Base-by-base conservation (phyloP, 1,140 invertebrate species). In the Tetraneura akinire region DNA sequence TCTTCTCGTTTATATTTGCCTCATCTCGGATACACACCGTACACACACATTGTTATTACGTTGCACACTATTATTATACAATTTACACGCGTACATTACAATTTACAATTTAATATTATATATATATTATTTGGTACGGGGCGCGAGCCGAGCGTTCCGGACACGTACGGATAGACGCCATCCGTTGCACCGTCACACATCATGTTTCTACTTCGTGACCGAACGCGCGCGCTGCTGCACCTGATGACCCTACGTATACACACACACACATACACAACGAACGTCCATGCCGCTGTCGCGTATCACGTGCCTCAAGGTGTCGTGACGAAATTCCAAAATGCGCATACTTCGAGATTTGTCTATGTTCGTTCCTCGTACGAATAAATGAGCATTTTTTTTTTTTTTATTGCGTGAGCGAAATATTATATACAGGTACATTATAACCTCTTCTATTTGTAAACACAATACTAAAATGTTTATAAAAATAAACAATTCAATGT, bases 321-420 rank as follows among this genome's bases (percentile, higher is more conserved):
- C 62, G 62, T 29, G 62, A 64, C 62, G 62, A 64, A 64, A 64
- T 64, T 64, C 62, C 62, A 21, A 42, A 42, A 64, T 29, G 26
- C 60, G 29, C 60, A 62, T 62, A 29, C 26, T 32, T 13, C 13
- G 10, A 32, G 60, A 62, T 23, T 62, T 14, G 26, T 32, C 29
- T 62, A 26, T n/a, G n/a, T n/a, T n/a, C n/a, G n/a, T n/a, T n/a
- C n/a, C n/a, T n/a, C n/a, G n/a, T n/a, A n/a, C n/a, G n/a, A n/a
- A n/a, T n/a, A n/a, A n/a, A n/a, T n/a, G n/a, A n/a, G n/a, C n/a
- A n/a, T n/a, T n/a, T n/a, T n/a, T n/a, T n/a, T n/a, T n/a, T n/a
- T n/a, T n/a, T n/a, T n/a, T n/a, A n/a, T n/a, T n/a, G n/a, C n/a
- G n/a, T n/a, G n/a, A n/a, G n/a, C n/a, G n/a, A n/a, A n/a, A n/a